Conservation (phyloP, 2,113 vertebrate genomes). For the Ptilonorhynchus violaceus region DNA sequence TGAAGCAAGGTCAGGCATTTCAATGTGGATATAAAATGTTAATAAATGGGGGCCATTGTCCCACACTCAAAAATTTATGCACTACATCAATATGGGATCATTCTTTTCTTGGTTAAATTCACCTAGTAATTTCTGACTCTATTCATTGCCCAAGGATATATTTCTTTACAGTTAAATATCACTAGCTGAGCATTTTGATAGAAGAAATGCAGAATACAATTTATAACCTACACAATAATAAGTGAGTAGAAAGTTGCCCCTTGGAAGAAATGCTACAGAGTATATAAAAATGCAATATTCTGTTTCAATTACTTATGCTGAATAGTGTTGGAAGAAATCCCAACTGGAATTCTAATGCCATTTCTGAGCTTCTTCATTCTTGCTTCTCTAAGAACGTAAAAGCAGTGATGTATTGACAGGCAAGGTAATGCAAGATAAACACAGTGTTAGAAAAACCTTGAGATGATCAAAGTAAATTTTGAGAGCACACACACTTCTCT, state of each 20-base stretch:
- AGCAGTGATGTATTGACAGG: not conserved
- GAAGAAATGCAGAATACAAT: conserved; percentile 38
- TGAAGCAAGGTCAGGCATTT: conserved; percentile 64
- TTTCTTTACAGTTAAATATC: conserved; percentile 64
- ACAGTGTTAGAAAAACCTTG: not conserved
- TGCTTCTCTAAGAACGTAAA: not conserved
- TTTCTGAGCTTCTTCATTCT: not conserved
- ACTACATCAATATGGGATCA: not conserved
- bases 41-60: conserved; percentile 40
- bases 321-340: not conserved
- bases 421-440: not conserved
- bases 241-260: not conserved
- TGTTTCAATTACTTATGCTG: conserved; percentile 1
- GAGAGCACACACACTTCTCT: not conserved
- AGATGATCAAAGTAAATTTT: not conserved
- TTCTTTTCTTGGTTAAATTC: conserved; percentile 47
- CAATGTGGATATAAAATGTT: conserved; percentile 51
- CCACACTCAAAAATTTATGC: conserved; percentile 45
- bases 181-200: conserved; percentile 61
- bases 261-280: not conserved
- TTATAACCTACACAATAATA: conserved; percentile 30
- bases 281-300: not conserved
- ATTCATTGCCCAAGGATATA: conserved; percentile 51
- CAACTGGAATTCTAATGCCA: not conserved
- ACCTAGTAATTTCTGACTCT: conserved; percentile 59